Evolutionary conservation across 2,797 vertebrate genomes (phyloP), one percentile per base, ranked within the genome.

Genomic region (Falco naumanni): DNA sequence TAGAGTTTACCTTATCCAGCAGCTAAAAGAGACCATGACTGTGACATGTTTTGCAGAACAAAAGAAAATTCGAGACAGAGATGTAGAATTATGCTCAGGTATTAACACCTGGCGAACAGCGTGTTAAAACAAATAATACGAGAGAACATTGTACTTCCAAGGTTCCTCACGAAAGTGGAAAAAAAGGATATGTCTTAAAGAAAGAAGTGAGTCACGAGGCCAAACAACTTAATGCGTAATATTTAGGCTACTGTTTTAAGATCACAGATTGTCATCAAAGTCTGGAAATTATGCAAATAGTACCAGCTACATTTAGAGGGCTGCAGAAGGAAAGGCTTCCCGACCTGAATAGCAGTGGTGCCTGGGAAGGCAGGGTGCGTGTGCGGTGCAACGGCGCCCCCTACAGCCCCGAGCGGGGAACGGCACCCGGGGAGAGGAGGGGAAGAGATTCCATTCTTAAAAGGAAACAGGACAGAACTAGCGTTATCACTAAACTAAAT

Each of bases 241-340:
- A 94, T 95, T 90, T 71, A 94, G 91, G 96, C 87, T 92, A 97
- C 91, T 92, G 87, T 92, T 96, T 95, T 94, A 96, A 96, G 92
- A 97, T 93, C 86, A 93, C 76, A 96, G 95, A 97, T 95, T 97
- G 96, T 96, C 95, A 96, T 95, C 70, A 92, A 98, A 98, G 97
- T 98, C 97, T 98, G 94, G 95, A 97, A 98, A 98, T 98, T 97
- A 98, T 97, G 97, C 96, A 98, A 98, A 98, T 97, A 96, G 24
- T 65, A 79, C 68, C 26, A 95, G 87, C 88, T 96, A 66, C 91
- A 92, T 94, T 96, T 85, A 97, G 95, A 89, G 96, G 94, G 90
- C 93, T 96, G 89, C 90, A 93, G 59, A 60, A 94, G 84, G 80
- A 63, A 87, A 97, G 95, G 54, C 83, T 96, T 95, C 83, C 56